phyloP scores from a whole-genome alignment of 1,140 invertebrate species.

The Paraescarpia echinospica region DNA sequence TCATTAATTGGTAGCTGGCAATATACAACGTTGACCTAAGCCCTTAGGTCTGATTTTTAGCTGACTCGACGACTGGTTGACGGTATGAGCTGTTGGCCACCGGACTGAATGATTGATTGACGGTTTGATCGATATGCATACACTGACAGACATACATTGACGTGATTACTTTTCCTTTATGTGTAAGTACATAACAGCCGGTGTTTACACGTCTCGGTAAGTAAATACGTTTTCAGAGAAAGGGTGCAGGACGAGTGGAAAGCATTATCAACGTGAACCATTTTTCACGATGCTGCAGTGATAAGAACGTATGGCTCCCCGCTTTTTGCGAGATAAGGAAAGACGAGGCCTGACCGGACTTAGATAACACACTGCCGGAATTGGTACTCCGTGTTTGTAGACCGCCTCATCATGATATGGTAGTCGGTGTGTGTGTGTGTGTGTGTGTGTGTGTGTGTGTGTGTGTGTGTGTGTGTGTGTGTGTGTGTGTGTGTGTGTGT shows the following conservation, averaged over 20 bases:
- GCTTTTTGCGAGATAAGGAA: neutral
- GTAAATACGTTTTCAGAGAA: neutral
- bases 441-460: constrained; percentile 22
- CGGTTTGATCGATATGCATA: neutral
- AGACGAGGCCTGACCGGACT: neutral
- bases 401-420: too few species aligned
- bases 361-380: neutral
- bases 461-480: constrained; percentile 27
- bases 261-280: neutral
- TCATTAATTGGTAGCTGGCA: neutral
- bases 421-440: neutral
- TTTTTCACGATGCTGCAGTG: neutral
- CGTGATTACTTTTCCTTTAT: neutral
- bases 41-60: neutral
- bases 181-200: neutral
- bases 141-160: neutral
- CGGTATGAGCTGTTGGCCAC: neutral
- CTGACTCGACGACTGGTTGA: neutral
- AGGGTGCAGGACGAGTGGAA: neutral
- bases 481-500: constrained; percentile 20
- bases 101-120: neutral
- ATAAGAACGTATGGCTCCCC: neutral
- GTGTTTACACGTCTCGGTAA: neutral
- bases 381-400: neutral
- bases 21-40: too few species aligned